phyloP scores from a whole-genome alignment of 2,113 vertebrate species.

The Cyprinodon brontotheroides region DNA sequence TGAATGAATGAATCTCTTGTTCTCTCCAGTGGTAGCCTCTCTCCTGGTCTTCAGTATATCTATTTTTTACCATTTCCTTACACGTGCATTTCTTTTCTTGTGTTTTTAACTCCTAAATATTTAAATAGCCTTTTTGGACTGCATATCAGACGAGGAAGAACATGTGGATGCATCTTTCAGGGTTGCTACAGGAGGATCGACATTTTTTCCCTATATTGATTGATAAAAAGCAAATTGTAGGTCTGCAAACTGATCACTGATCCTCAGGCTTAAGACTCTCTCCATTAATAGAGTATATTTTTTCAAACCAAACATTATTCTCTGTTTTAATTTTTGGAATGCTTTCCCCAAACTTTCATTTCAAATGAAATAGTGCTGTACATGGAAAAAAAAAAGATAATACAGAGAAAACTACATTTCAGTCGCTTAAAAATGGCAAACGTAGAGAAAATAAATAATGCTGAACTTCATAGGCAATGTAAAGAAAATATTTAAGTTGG shows the following conservation, averaged over 20 bases:
- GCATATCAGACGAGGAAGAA: constrained; percentile 65
- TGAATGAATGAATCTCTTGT: not conserved
- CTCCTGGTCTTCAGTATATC: constrained; percentile 6
- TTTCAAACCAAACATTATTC: not conserved
- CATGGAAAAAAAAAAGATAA: no score
- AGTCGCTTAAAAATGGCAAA: no score
- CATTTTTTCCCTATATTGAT: constrained; percentile 1
- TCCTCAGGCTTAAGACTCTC: no score
- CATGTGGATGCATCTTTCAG: constrained; percentile 28
- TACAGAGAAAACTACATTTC: no score
- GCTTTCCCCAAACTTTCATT: no score
- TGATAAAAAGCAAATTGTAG: not conserved
- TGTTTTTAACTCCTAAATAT: constrained; percentile 63
- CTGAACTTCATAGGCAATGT: no score
- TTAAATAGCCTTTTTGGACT: constrained; percentile 65
- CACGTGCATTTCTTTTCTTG: constrained; percentile 9
- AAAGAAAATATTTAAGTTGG: no score
- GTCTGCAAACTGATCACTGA: not conserved
- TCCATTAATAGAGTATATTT: not conserved
- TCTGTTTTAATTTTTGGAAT: not conserved
- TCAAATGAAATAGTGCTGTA: no score
- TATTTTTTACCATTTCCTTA: not conserved
- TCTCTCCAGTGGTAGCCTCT: constrained; percentile 13
- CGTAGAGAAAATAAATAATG: no score
- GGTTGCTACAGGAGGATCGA: not conserved